Base-by-base conservation (phyloP, 2,888 invertebrate species). In the Lissonota sp. region DNA sequence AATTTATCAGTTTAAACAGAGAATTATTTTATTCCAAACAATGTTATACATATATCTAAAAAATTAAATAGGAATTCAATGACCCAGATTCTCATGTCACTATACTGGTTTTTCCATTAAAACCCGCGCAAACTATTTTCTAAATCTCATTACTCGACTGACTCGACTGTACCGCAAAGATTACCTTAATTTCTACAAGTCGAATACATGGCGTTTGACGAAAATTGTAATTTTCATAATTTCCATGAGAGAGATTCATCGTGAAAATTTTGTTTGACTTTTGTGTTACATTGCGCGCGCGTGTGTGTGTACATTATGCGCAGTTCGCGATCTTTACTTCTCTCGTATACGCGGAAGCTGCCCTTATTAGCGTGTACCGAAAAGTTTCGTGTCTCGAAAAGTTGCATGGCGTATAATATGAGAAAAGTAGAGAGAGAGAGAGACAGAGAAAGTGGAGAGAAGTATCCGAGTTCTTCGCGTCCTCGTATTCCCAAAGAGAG, bases 381-480 rank as follows among this genome's bases (percentile, higher is more conserved):
- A 26, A 57, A 75, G 74, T 79, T 78, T 82, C 60, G 74, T 75
- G 60, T 79, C 74, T 75, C 57, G 71, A 67, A 67, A 75, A 69
- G 79, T 74, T 71, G 66, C 39, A 51, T 44, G 44, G 71, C 66
- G 49, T 57, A 57, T 72, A 67, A 77, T 75, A 71, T 64, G 75
- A 66, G 71, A 74, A 49, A 26, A 12, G 10, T 44, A 8, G n/a
- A 57, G 70, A 37, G 40, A 58, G 51, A 69, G 42, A 63, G 57
- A 49, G 26, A 26, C 1, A 26, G 26, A 26, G 26, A 26, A 3
- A 26, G 26, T 2, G 26, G 12, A 57, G 53, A 5, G 14, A 70
- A 71, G 62, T 64, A 49, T 67, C 63, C 80, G 75, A 69, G 69
- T 66, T 46, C 60, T 58, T 44, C 44, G 44, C 46, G 44, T 55